Base-by-base conservation (phyloP, 1,140 invertebrate genomes). In the Tenebrio molitor region DNA sequence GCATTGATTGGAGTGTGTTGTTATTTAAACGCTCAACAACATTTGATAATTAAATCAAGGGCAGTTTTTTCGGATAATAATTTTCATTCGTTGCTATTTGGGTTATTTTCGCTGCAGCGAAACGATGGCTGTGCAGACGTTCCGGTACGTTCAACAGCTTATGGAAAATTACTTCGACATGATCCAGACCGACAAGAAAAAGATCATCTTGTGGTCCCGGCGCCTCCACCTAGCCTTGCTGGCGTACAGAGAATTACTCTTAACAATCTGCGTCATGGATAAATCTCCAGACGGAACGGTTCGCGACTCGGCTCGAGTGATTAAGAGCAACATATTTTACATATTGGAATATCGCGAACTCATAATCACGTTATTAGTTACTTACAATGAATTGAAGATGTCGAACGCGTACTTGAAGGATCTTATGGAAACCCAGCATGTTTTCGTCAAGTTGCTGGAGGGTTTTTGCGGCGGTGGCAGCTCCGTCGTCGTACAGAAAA, bases 311-410 rank as follows among this genome's bases (percentile, higher is more conserved):
- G 89, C 93, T 44, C 91, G 91, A 85, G 91, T 96, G 67, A 91
- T 98, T 73, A 95, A 97, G 84, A 93, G 92, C 81, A 94, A 95
- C 84, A 89, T 98, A 73, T 98, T 98, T 84, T 98, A 98, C 83
- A 91, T 97, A 7, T 86, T 94, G 69, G 97, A 99, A 84, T 98
- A 98, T 85, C 88, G 97, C 72, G 97, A 98, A 83, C 91, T 97
- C 76, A 89, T 97, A 79, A 83, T 97, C 21, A 88, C 88, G 36
- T 88, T 95, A 63, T 84, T 98, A 73, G 85, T 93, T 25, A 90
- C 89, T 74, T 98, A 91, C 85, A 91, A 97, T 83, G 91, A 95
- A 80, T 84, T 88, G 63, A 95, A 93, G 85, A 93, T 97, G 89
- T 94, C 95, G 77, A 94, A 93, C 77, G 84, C 88, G 0, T 98